phyloP scores from a whole-genome alignment of 2,888 invertebrate genomes.

The Rotaria socialis region DNA sequence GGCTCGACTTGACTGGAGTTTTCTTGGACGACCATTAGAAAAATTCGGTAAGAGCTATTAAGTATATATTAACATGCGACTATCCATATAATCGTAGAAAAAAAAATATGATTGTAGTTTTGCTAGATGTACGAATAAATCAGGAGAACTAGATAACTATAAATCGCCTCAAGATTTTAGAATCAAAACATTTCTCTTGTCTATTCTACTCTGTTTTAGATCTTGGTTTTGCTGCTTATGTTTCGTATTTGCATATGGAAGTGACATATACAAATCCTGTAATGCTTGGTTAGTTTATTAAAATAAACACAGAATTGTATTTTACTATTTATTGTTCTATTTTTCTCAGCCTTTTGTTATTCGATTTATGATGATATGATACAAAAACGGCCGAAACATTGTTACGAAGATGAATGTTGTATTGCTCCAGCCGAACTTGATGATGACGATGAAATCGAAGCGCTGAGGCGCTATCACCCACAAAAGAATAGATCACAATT shows the following conservation, averaged over 20 bases:
- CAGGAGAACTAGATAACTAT: no score
- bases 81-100: no score
- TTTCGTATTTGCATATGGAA: slow-evolving; percentile 34
- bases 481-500: no score
- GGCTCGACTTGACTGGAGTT: slow-evolving; percentile 36
- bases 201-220: not conserved
- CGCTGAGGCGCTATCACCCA: no score
- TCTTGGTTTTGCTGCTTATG: slow-evolving; percentile 20
- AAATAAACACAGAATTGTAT: not conserved
- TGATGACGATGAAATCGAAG: not conserved
- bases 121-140: no score
- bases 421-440: slow-evolving; percentile 10
- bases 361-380: not conserved
- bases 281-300: not conserved
- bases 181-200: no score
- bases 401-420: slow-evolving; percentile 23
- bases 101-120: no score
- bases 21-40: slow-evolving; percentile 37
- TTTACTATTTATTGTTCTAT: not conserved
- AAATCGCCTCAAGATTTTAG: no score
- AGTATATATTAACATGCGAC: no score
- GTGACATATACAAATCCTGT: slow-evolving; percentile 35
- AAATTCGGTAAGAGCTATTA: not conserved
- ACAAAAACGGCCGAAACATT: not conserved
- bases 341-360: slow-evolving; percentile 11